Evolutionary conservation across 2,888 invertebrate species (phyloP), one percentile per base, ranked within the genome.

Genomic region (Sphaeridia pumilis): DNA sequence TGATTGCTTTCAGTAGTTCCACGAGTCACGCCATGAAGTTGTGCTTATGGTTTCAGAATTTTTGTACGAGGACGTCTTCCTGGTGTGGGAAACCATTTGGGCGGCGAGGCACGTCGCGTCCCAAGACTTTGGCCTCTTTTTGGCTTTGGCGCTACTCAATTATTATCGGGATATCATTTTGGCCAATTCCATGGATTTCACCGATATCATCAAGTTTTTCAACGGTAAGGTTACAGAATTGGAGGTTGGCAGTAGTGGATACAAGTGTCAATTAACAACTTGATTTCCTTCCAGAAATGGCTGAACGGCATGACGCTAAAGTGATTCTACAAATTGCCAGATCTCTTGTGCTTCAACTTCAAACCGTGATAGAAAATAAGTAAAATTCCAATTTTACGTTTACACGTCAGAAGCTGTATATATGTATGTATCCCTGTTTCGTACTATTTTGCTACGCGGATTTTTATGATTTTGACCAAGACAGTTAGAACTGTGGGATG

Each of bases 191-290:
- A 95, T 95, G 93, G 93, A 95, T 73, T 95, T 94, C 70, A 94
- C 94, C 0, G 94, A 95, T 70, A 90, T 94, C 69, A 95, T 95
- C 69, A 93, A 93, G 70, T 95, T 95, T 73, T 95, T 94, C 69
- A 95, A 94, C 73, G 93, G 93, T 92, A 68, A 74, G 25, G 14
- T 31, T 31, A 10, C 14, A 31, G 10, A 31, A 7, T 31, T 31
- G 14, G 31, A 14, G 14, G 7, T 7, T 12, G 7, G 17, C 5
- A 38, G 12, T 7, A 12, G 17, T 20, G 44, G 5, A 44, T 44
- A 5, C 44, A 44, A 21, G 21, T 7, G n/a, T 7, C n/a, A 10
- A 20, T 41, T 41, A 14, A 46, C 4, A 3, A 17, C 7, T n/a
- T 36, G 5, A 44, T 41, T 52, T 55, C 58, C 56, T 77, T 77